These are phyloP conservation scores for Mesorhabditis sp. DNA, from an alignment of 2,888 invertebrate species.

Conservation along the genomic window DNA sequence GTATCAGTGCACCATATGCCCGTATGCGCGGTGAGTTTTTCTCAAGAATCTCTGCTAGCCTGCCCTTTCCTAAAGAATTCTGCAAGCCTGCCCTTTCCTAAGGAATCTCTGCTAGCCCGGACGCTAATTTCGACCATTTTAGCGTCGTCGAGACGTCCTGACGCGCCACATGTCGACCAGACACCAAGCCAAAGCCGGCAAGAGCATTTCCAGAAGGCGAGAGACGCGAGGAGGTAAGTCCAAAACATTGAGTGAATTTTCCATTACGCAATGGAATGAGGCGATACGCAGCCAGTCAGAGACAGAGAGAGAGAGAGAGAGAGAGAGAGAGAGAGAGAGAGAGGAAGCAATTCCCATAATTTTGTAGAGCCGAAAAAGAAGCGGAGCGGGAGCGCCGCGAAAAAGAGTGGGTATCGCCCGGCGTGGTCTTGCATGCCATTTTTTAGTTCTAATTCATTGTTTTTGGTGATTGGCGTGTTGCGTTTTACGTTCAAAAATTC, in stretches of 20 bases:
- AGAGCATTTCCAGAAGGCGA: conserved; percentile 27
- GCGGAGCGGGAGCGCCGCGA: conserved; percentile 5
- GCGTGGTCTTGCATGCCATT: background rate
- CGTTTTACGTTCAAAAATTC: too few relatives aligned
- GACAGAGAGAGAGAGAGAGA: background rate
- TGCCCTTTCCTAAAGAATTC: background rate
- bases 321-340: background rate
- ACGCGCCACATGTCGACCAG: conserved; percentile 55
- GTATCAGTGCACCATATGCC: conserved; percentile 48
- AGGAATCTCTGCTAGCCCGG: background rate
- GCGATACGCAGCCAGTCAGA: too few relatives aligned
- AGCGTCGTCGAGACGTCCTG: conserved; percentile 52
- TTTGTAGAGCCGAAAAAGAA: background rate
- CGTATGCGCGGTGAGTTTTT: conserved; percentile 49
- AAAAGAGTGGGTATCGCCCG: background rate
- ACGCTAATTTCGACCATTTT: conserved; percentile 15
- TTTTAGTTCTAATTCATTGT: background rate
- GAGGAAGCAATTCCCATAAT: background rate
- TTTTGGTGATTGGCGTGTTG: too few relatives aligned
- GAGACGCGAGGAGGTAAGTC: conserved; percentile 26
- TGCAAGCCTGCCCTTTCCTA: background rate
- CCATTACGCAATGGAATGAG: too few relatives aligned
- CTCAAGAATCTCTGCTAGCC: background rate
- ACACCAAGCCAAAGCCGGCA: conserved; percentile 40
- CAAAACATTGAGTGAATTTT: background rate